These are phyloP conservation scores for Dreissena polymorpha DNA, from an alignment of 1,140 invertebrate genomes.

Conservation along the genomic window DNA sequence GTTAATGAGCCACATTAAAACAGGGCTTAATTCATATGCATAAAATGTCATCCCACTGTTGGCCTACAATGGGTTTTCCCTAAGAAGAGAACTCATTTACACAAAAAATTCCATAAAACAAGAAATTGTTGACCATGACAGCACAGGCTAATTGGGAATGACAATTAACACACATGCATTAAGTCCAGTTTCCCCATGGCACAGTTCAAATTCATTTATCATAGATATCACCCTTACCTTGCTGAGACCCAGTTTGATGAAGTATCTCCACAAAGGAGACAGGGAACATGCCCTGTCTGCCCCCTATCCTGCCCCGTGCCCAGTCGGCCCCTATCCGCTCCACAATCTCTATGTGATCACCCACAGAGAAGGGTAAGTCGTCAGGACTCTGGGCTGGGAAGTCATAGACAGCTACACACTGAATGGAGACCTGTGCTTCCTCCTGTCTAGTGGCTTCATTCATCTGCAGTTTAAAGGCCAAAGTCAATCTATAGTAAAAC, in stretches of 20 bases:
- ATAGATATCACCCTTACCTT: background rate
- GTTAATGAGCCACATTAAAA: too few relatives aligned
- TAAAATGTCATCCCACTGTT: too few relatives aligned
- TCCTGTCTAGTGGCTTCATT: background rate
- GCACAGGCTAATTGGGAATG: too few relatives aligned
- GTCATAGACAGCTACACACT: constrained; percentile 80
- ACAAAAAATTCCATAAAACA: too few relatives aligned
- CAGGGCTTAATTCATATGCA: too few relatives aligned
- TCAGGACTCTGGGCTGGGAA: constrained; percentile 84
- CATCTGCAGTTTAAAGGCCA: background rate
- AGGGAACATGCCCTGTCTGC: constrained; percentile 89
- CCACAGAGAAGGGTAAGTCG: constrained; percentile 83
- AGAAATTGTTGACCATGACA: too few relatives aligned
- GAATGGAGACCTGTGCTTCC: background rate
- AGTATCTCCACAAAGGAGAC: constrained; percentile 86
- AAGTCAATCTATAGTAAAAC: background rate
- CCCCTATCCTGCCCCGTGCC: constrained; percentile 88
- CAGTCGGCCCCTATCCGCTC: constrained; percentile 89
- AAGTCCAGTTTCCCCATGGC: too few relatives aligned
- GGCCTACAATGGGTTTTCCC: too few relatives aligned
- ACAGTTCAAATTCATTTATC: background rate
- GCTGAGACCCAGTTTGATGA: too few relatives aligned
- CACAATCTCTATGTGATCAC: constrained; percentile 86
- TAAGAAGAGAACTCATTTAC: too few relatives aligned
- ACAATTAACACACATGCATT: too few relatives aligned